Evolutionary conservation across 2,888 invertebrate genomes (phyloP).

Genomic region (Melanchra persicariae): DNA sequence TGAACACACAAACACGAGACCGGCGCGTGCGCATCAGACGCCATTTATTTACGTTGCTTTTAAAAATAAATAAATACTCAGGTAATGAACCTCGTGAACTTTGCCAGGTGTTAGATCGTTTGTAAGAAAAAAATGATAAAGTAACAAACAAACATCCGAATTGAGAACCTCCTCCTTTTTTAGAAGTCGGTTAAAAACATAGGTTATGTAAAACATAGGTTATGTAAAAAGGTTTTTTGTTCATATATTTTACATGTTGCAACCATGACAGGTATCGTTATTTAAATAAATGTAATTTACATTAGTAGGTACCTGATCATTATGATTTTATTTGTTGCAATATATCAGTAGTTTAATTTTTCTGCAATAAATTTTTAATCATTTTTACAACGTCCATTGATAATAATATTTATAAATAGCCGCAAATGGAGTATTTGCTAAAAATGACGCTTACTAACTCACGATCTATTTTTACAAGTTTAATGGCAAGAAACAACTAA

Average conservation of each 20-base stretch:
- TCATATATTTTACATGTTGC: neutral
- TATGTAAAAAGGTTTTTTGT: conserved; percentile 14
- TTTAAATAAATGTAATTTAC: conserved; percentile 18
- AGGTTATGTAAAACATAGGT: neutral
- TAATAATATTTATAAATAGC: neutral
- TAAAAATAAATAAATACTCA: conserved; percentile 17
- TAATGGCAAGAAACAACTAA: too few relatives aligned
- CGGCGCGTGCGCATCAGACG: conserved; percentile 26
- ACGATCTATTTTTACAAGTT: neutral
- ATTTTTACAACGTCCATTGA: too few relatives aligned
- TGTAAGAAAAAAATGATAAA: neutral
- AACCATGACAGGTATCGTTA: conserved; percentile 12
- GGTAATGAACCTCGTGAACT: conserved; percentile 42
- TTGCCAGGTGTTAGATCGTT: neutral
- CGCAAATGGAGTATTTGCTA: too few relatives aligned
- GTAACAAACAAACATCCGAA: too few relatives aligned
- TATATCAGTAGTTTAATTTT: conserved; percentile 9
- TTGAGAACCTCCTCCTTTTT: too few relatives aligned
- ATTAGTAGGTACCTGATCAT: conserved; percentile 21
- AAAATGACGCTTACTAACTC: neutral
- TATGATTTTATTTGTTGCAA: conserved; percentile 17
- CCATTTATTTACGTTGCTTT: conserved; percentile 16
- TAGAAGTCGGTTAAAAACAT: too few relatives aligned
- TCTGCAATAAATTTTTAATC: too few relatives aligned
- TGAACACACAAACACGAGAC: conserved; percentile 16